Percentiles rank a stretch among this genome's conserved stretches.
These are phyloP conservation scores for Palythoa caribaeorum DNA, from an alignment of 92 coral and sea anemone genomes.

Conservation along the genomic window DNA sequence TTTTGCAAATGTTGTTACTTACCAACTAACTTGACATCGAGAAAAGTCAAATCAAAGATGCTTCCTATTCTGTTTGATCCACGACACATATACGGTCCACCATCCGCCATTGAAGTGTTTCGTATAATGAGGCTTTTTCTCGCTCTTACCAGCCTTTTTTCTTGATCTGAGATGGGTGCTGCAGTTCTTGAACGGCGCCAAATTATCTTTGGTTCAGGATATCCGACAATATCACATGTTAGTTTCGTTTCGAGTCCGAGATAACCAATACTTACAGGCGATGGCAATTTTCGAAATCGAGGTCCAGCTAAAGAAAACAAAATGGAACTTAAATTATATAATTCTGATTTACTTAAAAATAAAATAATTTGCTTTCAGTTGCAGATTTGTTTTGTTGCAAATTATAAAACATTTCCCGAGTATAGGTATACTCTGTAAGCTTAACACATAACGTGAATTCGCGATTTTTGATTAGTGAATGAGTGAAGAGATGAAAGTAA, in stretches of 20 bases:
- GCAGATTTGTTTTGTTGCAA: no score
- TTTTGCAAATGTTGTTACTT: not conserved
- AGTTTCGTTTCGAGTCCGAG: no score
- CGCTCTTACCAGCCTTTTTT: not conserved
- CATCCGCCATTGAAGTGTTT: not conserved
- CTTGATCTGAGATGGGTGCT: not conserved
- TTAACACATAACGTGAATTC: no score
- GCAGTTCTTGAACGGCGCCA: not conserved
- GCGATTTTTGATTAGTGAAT: no score
- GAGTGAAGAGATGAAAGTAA: no score
- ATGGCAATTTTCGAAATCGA: not conserved
- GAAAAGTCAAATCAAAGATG: not conserved
- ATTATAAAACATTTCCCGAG: no score
- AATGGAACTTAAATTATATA: not conserved
- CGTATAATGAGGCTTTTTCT: not conserved
- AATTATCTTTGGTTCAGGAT: no score
- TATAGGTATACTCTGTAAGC: no score
- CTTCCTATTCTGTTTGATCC: not conserved
- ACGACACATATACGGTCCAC: conserved; percentile 4
- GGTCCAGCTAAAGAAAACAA: not conserved
- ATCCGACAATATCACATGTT: no score
- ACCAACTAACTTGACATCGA: not conserved
- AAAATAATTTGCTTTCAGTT: no score
- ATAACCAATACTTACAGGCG: not conserved
- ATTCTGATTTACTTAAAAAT: not conserved